Evolutionary conservation across 2,888 invertebrate genomes (phyloP).

Genomic region (Hirudinaria manillensis): DNA sequence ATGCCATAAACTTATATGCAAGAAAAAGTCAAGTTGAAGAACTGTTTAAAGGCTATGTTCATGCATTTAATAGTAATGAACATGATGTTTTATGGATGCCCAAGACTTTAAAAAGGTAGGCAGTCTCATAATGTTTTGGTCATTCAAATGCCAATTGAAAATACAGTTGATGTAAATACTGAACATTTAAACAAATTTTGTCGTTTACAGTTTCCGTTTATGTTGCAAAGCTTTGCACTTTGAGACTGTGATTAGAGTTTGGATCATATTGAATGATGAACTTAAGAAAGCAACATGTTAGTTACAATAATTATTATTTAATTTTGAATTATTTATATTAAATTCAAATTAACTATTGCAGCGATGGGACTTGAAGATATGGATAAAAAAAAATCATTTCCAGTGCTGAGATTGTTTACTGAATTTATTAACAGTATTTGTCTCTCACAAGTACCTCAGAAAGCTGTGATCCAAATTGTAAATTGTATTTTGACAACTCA

Average conservation of each 20-base stretch:
- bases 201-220: neutral
- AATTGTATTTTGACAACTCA: neutral
- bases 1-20: neutral
- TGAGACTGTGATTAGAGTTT: neutral
- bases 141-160: neutral
- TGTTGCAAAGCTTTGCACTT: constrained; percentile 2
- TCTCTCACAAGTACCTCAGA: neutral
- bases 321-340: neutral
- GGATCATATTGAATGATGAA: neutral
- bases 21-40: constrained; percentile 6
- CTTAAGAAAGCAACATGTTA: neutral
- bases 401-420: neutral
- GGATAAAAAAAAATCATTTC: neutral
- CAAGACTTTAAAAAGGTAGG: neutral
- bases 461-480: neutral
- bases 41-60: neutral
- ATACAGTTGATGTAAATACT: neutral
- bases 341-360: neutral
- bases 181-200: neutral
- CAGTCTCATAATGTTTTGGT: neutral
- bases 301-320: neutral
- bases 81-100: constrained; percentile 9
- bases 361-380: neutral
- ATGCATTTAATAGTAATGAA: neutral
- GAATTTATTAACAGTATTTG: neutral